Evolutionary conservation across 2,797 vertebrate genomes (phyloP), one percentile per base, ranked within the genome.

Genomic region (Tenualosa thibaudeaui): DNA sequence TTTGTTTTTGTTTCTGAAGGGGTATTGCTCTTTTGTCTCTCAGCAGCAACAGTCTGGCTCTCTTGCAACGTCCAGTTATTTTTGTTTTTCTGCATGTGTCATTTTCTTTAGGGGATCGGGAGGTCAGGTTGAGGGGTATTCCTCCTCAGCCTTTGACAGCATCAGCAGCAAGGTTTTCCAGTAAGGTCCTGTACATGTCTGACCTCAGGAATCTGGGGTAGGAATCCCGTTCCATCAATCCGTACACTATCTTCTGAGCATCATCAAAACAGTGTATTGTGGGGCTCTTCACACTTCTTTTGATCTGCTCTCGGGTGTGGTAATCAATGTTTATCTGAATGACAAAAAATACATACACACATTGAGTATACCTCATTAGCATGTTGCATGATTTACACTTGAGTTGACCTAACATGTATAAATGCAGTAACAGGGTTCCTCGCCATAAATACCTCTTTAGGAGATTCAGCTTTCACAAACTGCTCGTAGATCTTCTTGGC

Each of bases 251-350:
- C 94, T 92, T 96, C 90, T 97, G 97, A 84, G 96, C 96, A 56
- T 97, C 96, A 54, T 97, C 96, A 85, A 97, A 98, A 90, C 96
- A 96, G 2, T 94, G 90, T 62, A 88, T 19, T 43, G 94, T 96
- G 86, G 96, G 95, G 88, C 94, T 93, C 89, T 94, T 95, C 88
- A 97, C 93, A 46, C 93, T 97, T 85, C 88, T 92, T 89, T 93
- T 92, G 91, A 97, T 95, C 22, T 90, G 87, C 91, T 96, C 95
- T 83, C 96, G 94, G 0, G 90, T 96, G 78, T 95, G 94, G 88
- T 95, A 96, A 92, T 97, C 96, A 53, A 96, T 96, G 91, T 97
- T 98, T 90, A 97, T 96, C 96, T 97, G 95, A 89, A 87, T 85
- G 50, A 78, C 40, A 78, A 43, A 22, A 78, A 9, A 71, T 0